Base-by-base conservation (phyloP, 2,888 invertebrate genomes). In the Mythimna ferrago region DNA sequence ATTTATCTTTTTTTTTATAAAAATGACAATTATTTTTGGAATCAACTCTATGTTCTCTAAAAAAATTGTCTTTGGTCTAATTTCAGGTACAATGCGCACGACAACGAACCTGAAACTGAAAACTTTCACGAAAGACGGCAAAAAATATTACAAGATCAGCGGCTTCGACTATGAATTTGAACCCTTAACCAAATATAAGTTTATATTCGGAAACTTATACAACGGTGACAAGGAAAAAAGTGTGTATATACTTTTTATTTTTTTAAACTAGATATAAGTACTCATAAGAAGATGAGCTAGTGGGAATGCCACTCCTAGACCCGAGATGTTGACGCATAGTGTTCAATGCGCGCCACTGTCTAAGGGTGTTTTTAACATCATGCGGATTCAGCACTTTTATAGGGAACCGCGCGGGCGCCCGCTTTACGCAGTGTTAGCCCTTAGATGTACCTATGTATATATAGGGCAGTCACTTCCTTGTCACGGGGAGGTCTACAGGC, bases 141-240 rank as follows among this genome's bases (percentile, higher is more conserved):
- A 85, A 11, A 78, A 88, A 16, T 79, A 92, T 72, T 91, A 89
- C 84, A 90, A 91, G 66, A 41, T 92, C 1, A 65, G 64, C 4
- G 76, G 84, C 10, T 89, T 82, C 21, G 87, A 91, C 5, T 90
- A 88, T 71, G 80, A 65, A 1, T 92, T 86, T 66, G 87, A 89
- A 0, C 82, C 89, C 0, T 5, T 84, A 0, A 78, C 87, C 2
- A 86, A 84, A 66, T 82, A 90, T 6, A 6, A 66, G 1, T 71
- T 90, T 3, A 54, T 72, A 0, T 73, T 92, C 6, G 62, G 86
- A 0, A 91, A 92, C 70, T 76, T 93, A 9, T 90, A 80, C 53
- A 80, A 85, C 5, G 92, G 92, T 51, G 89, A 92, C 57, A 75
- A 87, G 66, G 53, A 56, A 4, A 86, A 78, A 87, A 88, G 91